Evolutionary conservation across 2,797 vertebrate species (phyloP).

Genomic region (Melanogrammus aeglefinus): DNA sequence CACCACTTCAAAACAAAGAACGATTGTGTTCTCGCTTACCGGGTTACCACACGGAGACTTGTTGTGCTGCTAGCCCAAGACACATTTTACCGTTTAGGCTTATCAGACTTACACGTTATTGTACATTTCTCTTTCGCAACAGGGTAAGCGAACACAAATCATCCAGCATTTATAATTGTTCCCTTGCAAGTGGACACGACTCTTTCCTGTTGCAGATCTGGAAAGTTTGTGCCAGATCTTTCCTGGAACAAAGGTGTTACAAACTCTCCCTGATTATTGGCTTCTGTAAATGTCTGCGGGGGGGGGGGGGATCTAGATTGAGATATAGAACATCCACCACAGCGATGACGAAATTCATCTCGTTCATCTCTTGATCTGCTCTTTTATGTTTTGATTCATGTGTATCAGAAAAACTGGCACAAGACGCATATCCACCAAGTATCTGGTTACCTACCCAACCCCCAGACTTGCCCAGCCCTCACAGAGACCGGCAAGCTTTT

Average conservation of each 20-base stretch:
- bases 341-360: too few relatives aligned
- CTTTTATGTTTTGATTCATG: neutral
- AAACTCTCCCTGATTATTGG: slow-evolving; percentile 17
- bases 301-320: neutral
- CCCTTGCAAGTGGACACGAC: neutral
- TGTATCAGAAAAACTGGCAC: neutral
- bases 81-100: too few relatives aligned
- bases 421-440: neutral
- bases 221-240: neutral
- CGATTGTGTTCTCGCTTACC: neutral
- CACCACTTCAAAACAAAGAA: neutral
- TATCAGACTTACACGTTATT: neutral
- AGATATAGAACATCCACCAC: too few relatives aligned
- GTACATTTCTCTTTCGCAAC: neutral
- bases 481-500: neutral
- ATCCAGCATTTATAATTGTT: neutral
- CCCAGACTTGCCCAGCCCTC: neutral
- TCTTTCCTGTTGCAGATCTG: neutral
- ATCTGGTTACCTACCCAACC: neutral
- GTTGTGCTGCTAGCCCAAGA: too few relatives aligned
- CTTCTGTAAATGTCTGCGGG: neutral
- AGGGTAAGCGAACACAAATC: too few relatives aligned
- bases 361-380: neutral
- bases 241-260: slow-evolving; percentile 20
- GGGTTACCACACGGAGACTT: too few relatives aligned